Conservation (phyloP, 1,140 invertebrate genomes). For the Drosophila erecta region DNA sequence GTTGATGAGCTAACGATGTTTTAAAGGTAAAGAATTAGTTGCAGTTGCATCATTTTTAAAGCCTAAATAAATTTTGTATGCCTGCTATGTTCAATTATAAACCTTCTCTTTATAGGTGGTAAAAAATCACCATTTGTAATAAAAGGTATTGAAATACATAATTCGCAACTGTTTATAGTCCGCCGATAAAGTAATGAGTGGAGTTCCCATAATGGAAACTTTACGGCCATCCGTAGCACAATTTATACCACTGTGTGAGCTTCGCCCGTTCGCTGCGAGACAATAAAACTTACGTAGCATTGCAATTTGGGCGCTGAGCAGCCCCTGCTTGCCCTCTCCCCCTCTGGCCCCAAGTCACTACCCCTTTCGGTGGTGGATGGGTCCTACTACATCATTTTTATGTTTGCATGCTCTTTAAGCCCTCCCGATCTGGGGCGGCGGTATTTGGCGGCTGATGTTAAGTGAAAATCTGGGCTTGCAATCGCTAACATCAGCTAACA, state of each 20-base stretch:
- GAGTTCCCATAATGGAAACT: background rate
- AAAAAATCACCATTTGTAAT: too few species aligned
- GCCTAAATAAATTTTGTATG: too few species aligned
- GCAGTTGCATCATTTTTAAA: too few species aligned
- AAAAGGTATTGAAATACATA: too few species aligned
- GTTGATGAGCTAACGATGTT: too few species aligned
- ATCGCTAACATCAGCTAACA: slow-evolving; percentile 83
- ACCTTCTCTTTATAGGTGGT: too few species aligned
- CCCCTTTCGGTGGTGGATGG: slow-evolving; percentile 10
- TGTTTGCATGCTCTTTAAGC: slow-evolving; percentile 78
- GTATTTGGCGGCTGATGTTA: slow-evolving; percentile 67
- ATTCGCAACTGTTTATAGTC: background rate
- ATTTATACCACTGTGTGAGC: slow-evolving; percentile 51
- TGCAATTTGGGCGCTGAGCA: slow-evolving; percentile 65
- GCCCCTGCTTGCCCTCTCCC: slow-evolving; percentile 24
- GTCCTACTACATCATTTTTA: slow-evolving; percentile 60
- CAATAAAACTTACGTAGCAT: slow-evolving; percentile 68
- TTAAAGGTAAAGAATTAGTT: too few species aligned
- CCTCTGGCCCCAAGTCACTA: background rate
- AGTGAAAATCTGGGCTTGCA: slow-evolving; percentile 79
- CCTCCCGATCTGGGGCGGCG: slow-evolving; percentile 28
- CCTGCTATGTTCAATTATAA: too few species aligned
- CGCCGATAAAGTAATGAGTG: background rate
- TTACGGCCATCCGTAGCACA: background rate
- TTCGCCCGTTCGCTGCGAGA: slow-evolving; percentile 56